Conservation (phyloP, 2,113 vertebrate genomes). For the Clarias macrocephalus region DNA sequence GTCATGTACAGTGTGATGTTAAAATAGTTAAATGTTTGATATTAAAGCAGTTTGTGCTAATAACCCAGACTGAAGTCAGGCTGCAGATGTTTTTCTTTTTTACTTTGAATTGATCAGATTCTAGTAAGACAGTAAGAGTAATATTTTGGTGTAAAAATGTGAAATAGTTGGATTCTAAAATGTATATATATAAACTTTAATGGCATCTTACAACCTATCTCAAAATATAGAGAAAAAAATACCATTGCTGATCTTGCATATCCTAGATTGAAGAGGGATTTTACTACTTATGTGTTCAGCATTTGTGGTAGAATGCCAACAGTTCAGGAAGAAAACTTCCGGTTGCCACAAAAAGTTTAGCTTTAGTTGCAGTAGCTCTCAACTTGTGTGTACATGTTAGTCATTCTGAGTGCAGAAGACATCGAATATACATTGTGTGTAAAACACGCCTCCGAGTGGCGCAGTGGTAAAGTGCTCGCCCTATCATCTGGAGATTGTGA, state of each 20-base stretch:
- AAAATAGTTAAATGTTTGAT: not conserved
- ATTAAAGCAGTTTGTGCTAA: not conserved
- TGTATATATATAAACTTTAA: not conserved
- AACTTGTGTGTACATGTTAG: not conserved
- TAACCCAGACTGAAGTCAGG: not conserved
- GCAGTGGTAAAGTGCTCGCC: too few relatives aligned
- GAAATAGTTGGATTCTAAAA: not conserved
- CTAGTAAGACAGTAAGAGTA: not conserved
- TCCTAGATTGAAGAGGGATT: not conserved
- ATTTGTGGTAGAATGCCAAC: not conserved
- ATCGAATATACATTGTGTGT: too few relatives aligned
- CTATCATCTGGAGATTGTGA: too few relatives aligned
- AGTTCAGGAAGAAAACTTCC: not conserved
- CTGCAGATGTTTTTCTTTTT: not conserved
- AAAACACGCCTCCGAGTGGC: too few relatives aligned
- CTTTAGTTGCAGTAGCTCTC: not conserved
- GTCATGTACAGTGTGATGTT: not conserved
- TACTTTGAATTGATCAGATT: not conserved
- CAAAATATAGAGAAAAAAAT: not conserved
- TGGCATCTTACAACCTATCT: not conserved
- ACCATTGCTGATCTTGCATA: not conserved
- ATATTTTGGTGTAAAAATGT: not conserved
- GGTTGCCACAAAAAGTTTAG: not conserved
- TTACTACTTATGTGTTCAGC: not conserved
- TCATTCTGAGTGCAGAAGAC: not conserved